Percentiles rank a stretch among this genome's conserved stretches.
These are phyloP conservation scores for Lycocerus yunnanus DNA, from an alignment of 2,888 invertebrate genomes.

Conservation along the genomic window DNA sequence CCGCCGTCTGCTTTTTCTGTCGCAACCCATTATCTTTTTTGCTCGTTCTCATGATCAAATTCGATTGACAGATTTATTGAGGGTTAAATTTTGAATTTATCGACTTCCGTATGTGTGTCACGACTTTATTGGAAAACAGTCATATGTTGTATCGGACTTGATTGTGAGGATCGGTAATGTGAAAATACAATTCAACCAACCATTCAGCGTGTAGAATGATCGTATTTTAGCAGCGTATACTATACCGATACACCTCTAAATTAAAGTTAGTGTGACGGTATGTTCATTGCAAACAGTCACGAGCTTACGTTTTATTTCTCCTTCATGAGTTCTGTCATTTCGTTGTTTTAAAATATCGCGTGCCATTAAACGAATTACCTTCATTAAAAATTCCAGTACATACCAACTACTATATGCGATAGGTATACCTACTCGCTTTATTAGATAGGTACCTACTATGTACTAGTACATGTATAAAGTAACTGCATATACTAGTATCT, in stretches of 20 bases:
- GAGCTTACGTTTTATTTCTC: conserved; percentile 28
- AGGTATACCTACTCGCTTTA: no score
- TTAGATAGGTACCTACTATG: no score
- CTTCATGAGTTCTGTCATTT: conserved; percentile 24
- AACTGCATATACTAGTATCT: no score
- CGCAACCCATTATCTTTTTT: neutral
- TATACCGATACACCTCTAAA: conserved; percentile 34
- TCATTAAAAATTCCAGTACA: neutral
- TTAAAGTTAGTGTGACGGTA: conserved; percentile 36
- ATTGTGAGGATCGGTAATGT: conserved; percentile 13
- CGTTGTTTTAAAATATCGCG: conserved; percentile 4
- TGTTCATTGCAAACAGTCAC: conserved; percentile 38
- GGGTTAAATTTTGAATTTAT: neutral
- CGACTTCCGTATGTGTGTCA: neutral
- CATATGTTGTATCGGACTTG: neutral
- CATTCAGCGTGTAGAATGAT: conserved; percentile 30
- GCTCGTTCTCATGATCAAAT: neutral
- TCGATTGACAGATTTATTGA: neutral
- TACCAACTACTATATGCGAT: no score
- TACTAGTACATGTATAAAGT: no score
- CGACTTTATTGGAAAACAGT: neutral
- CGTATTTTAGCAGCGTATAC: conserved; percentile 34
- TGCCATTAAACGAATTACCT: neutral
- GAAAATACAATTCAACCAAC: conserved; percentile 30
- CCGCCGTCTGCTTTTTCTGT: conserved; percentile 9